Conservation (phyloP, 2,113 vertebrate species). For the Oxyruncus cristatus region DNA sequence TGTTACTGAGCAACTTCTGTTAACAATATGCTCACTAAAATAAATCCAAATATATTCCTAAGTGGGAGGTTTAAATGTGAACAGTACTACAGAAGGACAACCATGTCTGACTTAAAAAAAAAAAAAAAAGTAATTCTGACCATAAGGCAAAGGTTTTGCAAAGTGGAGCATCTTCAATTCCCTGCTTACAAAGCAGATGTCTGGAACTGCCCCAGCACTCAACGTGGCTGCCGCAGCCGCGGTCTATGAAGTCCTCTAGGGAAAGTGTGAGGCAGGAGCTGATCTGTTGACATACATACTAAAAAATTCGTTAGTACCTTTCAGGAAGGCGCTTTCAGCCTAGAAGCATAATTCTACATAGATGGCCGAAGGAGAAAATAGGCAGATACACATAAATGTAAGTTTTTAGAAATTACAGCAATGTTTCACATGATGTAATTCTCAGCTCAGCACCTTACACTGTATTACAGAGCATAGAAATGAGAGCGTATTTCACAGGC, state of each 20-base stretch:
- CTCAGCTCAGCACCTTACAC: neutral
- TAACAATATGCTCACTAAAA: neutral
- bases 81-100: neutral
- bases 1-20: neutral
- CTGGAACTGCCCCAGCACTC: neutral
- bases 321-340: neutral
- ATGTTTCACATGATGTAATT: neutral
- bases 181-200: neutral
- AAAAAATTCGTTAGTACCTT: neutral
- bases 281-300: neutral
- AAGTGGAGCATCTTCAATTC: neutral
- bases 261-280: neutral
- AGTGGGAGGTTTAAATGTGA: neutral
- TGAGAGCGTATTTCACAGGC: neutral
- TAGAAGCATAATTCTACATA: neutral
- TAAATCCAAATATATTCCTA: neutral
- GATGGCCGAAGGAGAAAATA: neutral
- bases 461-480: neutral
- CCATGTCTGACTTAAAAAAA: neutral
- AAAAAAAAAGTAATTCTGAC: neutral
- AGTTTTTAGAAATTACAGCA: neutral
- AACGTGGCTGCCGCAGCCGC: neutral
- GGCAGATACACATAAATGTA: neutral
- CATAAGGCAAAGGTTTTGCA: neutral
- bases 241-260: neutral